Percentiles rank a stretch among this genome's conserved stretches.
These are phyloP conservation scores for Ommatoiulus sabulosus DNA, from an alignment of 2,888 invertebrate species.

Conservation along the genomic window DNA sequence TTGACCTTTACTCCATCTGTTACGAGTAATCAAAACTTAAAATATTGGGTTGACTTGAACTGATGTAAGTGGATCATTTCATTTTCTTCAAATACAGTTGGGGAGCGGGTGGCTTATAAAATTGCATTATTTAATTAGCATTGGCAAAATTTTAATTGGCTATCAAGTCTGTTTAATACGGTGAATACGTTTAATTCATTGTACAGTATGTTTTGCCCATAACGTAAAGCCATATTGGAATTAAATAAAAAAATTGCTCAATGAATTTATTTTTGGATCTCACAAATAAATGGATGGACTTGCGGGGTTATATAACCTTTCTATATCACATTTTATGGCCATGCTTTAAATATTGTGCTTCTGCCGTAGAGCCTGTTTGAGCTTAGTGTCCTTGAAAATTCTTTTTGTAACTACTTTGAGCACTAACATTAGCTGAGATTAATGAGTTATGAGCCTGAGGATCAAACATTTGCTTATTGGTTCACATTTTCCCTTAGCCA, in stretches of 20 bases:
- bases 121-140: neutral
- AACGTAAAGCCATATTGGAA: neutral
- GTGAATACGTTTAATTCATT: neutral
- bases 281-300: neutral
- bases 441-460: neutral
- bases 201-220: neutral
- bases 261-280: neutral
- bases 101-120: neutral
- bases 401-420: neutral
- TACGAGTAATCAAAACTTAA: neutral
- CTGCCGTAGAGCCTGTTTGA: neutral
- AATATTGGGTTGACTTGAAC: neutral
- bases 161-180: neutral
- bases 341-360: neutral
- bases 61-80: neutral
- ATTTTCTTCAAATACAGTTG: neutral
- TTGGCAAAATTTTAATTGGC: neutral
- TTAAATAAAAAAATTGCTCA: neutral
- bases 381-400: neutral
- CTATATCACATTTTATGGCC: neutral
- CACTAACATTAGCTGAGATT: neutral
- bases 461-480: neutral
- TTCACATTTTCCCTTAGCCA: neutral
- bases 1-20: neutral
- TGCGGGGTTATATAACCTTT: neutral